These are phyloP conservation scores for Drosophila tripunctata DNA, from an alignment of 2,888 invertebrate genomes.

Conservation along the genomic window DNA sequence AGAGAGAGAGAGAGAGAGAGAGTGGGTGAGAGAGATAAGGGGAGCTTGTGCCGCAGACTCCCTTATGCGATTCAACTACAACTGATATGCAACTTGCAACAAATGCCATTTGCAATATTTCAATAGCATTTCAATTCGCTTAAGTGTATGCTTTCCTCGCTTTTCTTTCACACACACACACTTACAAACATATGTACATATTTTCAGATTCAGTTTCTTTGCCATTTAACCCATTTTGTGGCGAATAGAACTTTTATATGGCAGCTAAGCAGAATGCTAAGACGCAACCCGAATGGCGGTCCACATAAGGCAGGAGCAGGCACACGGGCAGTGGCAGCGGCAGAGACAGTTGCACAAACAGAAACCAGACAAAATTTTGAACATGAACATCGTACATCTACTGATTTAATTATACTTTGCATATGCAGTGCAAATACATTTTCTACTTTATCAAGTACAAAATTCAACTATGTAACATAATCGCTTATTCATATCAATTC, in stretches of 20 bases:
- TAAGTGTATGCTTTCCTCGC: constrained; percentile 3
- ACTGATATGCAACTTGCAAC: constrained; percentile 30
- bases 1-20: neutral
- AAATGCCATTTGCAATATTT: constrained; percentile 72
- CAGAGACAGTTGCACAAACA: neutral
- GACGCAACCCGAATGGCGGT: neutral
- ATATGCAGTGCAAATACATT: constrained; percentile 32
- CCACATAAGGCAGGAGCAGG: neutral
- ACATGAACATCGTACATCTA: constrained; percentile 8
- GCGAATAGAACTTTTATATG: constrained; percentile 18
- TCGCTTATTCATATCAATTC: constrained; percentile 27
- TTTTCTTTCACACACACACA: neutral
- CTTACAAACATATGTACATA: neutral
- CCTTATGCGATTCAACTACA: constrained; percentile 1
- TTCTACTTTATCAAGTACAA: neutral
- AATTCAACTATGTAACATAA: constrained; percentile 23
- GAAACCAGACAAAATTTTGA: neutral
- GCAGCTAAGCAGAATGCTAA: constrained; percentile 17
- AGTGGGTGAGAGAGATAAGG: neutral
- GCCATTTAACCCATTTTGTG: constrained; percentile 53
- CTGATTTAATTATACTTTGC: constrained; percentile 55
- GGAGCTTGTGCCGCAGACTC: constrained; percentile 3
- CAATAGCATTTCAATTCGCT: constrained; percentile 67
- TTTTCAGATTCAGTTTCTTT: constrained; percentile 35
- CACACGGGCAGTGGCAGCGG: neutral